These are phyloP conservation scores for Crocuta crocuta DNA, from an alignment of 2,113 vertebrate species.

Conservation along the genomic window DNA sequence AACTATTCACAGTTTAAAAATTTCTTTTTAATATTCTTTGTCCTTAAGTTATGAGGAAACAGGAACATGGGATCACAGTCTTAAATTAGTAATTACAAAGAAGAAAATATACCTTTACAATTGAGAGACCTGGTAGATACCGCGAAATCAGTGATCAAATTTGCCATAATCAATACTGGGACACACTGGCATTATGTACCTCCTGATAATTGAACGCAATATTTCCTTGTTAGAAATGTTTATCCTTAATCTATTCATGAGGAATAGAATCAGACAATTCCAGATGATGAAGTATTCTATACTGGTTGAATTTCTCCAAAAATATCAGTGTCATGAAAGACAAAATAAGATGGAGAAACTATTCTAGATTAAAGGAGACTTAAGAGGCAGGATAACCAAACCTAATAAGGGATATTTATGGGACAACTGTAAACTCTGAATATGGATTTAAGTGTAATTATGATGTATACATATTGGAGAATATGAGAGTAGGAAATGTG, in stretches of 20 bases:
- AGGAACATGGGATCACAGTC: neutral
- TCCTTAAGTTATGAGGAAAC: neutral
- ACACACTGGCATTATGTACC: neutral
- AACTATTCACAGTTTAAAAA: neutral
- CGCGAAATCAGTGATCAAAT: neutral
- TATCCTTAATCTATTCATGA: neutral
- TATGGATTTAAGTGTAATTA: constrained; percentile 31
- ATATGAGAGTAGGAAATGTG: neutral
- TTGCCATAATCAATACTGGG: neutral
- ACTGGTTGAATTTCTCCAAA: neutral
- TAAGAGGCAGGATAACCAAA: neutral
- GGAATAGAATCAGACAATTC: neutral
- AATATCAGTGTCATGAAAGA: neutral
- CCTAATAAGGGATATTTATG: neutral
- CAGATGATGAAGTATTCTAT: neutral
- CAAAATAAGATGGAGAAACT: neutral
- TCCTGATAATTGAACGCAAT: neutral
- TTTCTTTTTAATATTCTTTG: neutral
- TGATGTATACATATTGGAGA: neutral
- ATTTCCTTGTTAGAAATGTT: constrained; percentile 12
- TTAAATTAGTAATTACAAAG: constrained; percentile 17
- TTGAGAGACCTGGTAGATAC: neutral
- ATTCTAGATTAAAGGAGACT: neutral
- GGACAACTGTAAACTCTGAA: neutral
- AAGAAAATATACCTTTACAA: neutral